Evolutionary conservation across 2,797 vertebrate genomes (phyloP), one percentile per base, ranked within the genome.

Genomic region (Myotis pilosus): DNA sequence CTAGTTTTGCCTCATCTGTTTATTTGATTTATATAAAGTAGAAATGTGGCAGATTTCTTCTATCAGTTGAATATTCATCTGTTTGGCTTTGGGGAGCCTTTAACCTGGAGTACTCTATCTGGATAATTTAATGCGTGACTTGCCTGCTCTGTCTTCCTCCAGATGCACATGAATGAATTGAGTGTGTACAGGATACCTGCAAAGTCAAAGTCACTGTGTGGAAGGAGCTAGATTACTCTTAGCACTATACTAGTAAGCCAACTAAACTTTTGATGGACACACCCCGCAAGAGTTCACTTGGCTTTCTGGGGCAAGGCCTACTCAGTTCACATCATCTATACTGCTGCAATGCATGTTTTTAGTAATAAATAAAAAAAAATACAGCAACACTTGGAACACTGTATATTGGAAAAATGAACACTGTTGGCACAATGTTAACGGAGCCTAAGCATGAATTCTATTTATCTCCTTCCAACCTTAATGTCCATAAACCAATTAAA

Each of bases 1-100:
- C 85, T 89, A 78, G 47, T 86, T 93, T 83, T 83, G 51, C 41
- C 38, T 88, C 64, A 60, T 30, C 74, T 87, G 57, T 62, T 91
- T 94, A 83, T 71, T 93, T 74, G 89, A 95, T 87, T 96, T 92
- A 75, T 38, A 80, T 19, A 78, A 91, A 95, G 93, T 60, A 86
- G 76, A 94, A 91, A 79, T 71, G 69, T 60, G 64, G 74, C n/a
- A 55, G 82, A 44, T 88, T 91, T 91, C 82, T 64, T 80, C 23
- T 92, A 23, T 47, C 78, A 75, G 47, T 3, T 87, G 90, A 68
- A 74, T 55, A 53, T 62, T 89, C 82, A 88, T 79, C 87, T 71
- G n/a, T 64, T 89, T 72, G 90, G 85, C 81, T 95, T 76, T 82
- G 82, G 87, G 85, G 60, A 79, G 12, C 22, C 57, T 57, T 89